These are phyloP conservation scores for Lampropteryx suffumata DNA, from an alignment of 2,888 invertebrate species.

Conservation along the genomic window DNA sequence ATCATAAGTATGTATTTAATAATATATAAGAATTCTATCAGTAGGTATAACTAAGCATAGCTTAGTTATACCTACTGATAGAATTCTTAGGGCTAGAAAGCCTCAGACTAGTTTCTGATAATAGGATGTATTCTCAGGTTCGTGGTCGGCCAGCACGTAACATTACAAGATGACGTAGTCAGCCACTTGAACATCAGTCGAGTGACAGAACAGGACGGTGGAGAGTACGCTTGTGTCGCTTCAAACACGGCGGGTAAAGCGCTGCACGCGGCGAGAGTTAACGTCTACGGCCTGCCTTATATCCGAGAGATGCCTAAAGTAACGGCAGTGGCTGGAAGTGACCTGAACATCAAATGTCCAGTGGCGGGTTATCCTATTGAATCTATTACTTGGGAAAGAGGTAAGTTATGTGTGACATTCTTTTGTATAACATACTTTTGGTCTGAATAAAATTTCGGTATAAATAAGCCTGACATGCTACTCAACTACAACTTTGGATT, in stretches of 20 bases:
- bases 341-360: constrained; percentile 93
- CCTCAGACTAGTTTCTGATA: not conserved
- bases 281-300: constrained; percentile 93
- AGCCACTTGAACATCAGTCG: constrained; percentile 95
- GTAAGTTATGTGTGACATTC: constrained; percentile 81
- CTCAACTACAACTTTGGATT: too few species aligned
- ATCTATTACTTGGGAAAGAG: constrained; percentile 94
- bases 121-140: constrained; percentile 79
- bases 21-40: too few species aligned
- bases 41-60: too few species aligned
- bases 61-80: too few species aligned
- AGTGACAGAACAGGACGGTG: constrained; percentile 94
- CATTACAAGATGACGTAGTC: constrained; percentile 95
- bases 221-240: constrained; percentile 93
- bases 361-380: constrained; percentile 95
- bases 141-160: constrained; percentile 95
- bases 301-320: constrained; percentile 95
- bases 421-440: too few species aligned
- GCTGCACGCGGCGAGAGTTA: constrained; percentile 92
- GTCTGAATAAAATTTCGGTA: too few species aligned
- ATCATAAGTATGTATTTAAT: too few species aligned
- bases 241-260: constrained; percentile 92
- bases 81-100: too few species aligned
- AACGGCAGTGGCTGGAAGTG: constrained; percentile 92
- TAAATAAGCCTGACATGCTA: too few species aligned